Evolutionary conservation across 2,888 invertebrate species (phyloP).

Genomic region (Homarus gammarus): DNA sequence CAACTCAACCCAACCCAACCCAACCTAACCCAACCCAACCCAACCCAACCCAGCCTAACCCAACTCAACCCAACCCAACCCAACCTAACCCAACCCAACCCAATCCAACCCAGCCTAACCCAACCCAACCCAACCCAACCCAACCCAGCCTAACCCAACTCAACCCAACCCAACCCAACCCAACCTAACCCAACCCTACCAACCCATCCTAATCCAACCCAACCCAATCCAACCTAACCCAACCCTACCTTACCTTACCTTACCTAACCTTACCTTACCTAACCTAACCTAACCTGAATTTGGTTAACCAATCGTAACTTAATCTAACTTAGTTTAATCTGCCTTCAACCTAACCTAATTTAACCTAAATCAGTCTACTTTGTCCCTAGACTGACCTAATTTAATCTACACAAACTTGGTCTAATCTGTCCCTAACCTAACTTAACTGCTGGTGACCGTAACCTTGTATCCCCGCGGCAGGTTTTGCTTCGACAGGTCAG

Average conservation of each 20-base stretch:
- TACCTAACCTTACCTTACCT: no score
- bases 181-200: no score
- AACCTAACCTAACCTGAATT: no score
- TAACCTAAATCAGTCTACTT: no score
- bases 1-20: constrained; percentile 17
- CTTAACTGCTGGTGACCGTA: background rate
- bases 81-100: constrained; percentile 5
- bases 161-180: no score
- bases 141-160: background rate
- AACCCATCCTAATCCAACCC: no score
- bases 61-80: constrained; percentile 17
- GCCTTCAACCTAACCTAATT: no score
- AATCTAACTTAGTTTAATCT: no score
- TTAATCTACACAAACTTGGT: background rate
- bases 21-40: constrained; percentile 1
- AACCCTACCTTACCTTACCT: no score
- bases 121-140: background rate
- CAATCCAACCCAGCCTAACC: constrained; percentile 22
- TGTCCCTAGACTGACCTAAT: background rate
- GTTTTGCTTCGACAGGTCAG: constrained; percentile 90
- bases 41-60: constrained; percentile 12
- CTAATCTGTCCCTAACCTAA: background rate
- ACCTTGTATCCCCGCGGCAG: constrained; percentile 79
- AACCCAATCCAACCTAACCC: no score
- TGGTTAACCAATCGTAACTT: no score